phyloP scores from a whole-genome alignment of 2,797 vertebrate genomes.

The Morus bassanus region DNA sequence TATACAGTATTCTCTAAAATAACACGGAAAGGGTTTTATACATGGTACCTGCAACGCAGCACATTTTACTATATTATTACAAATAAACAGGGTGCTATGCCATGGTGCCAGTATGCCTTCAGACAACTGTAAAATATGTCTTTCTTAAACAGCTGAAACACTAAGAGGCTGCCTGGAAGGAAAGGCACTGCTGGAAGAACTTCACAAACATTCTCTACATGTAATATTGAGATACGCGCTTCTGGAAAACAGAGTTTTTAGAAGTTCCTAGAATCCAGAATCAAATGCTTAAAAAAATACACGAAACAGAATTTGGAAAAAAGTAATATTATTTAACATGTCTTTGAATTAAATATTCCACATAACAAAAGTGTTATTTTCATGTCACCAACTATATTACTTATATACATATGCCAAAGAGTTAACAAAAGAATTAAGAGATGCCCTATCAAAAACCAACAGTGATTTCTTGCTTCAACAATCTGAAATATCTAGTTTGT shows the following conservation, averaged over 20 bases:
- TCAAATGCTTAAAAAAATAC: slow-evolving; percentile 60
- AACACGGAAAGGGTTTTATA: background rate
- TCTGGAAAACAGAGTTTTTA: background rate
- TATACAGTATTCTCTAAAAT: background rate
- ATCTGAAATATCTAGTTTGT: slow-evolving; percentile 50
- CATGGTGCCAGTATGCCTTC: background rate
- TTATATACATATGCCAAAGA: slow-evolving; percentile 80
- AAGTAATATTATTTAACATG: slow-evolving; percentile 84
- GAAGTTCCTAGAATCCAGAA: background rate
- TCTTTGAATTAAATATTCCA: slow-evolving; percentile 89
- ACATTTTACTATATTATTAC: background rate
- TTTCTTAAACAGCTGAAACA: background rate
- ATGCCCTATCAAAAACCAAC: slow-evolving; percentile 74
- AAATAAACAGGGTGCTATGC: background rate
- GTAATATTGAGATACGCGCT: background rate
- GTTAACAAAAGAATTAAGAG: slow-evolving; percentile 71
- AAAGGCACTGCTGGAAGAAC: background rate
- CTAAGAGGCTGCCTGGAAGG: background rate
- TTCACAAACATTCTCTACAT: background rate
- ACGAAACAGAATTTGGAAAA: slow-evolving; percentile 71
- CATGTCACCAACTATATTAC: slow-evolving; percentile 76
- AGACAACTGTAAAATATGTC: background rate
- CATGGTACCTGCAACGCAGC: background rate
- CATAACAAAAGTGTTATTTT: slow-evolving; percentile 87
- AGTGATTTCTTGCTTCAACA: slow-evolving; percentile 64